Evolutionary conservation across 2,888 invertebrate genomes (phyloP).

Genomic region (Rotaria macrura): DNA sequence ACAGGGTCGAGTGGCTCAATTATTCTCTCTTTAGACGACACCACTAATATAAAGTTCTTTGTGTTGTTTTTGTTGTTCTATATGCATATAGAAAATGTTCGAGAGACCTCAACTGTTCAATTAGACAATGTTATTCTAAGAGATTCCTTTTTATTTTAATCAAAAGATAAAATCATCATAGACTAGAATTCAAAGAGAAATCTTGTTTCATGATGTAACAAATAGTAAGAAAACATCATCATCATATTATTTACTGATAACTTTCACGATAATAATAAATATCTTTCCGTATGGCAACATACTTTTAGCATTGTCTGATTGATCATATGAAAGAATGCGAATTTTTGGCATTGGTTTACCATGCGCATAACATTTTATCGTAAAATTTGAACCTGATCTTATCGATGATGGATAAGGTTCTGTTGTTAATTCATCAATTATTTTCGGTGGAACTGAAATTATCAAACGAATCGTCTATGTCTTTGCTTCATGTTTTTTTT

Average conservation of each 20-base stretch:
- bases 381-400: background rate
- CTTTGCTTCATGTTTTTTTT: too few relatives aligned
- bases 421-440: background rate
- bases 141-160: background rate
- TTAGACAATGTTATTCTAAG: background rate
- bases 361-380: background rate
- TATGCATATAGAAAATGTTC: background rate
- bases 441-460: background rate
- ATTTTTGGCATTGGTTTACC: background rate
- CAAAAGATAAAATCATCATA: too few relatives aligned
- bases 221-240: too few relatives aligned
- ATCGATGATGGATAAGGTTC: background rate
- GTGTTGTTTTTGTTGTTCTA: background rate
- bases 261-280: too few relatives aligned
- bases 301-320: background rate
- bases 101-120: background rate
- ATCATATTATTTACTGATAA: too few relatives aligned
- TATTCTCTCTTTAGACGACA: background rate
- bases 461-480: too few relatives aligned
- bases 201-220: too few relatives aligned
- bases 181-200: too few relatives aligned
- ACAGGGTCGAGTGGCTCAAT: background rate
- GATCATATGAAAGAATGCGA: background rate
- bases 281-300: background rate
- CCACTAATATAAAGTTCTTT: background rate